A percentile compares a stretch with the other conserved stretches of the same genome.
Conservation (phyloP, 2,797 vertebrate species). For the Huso huso region DNA sequence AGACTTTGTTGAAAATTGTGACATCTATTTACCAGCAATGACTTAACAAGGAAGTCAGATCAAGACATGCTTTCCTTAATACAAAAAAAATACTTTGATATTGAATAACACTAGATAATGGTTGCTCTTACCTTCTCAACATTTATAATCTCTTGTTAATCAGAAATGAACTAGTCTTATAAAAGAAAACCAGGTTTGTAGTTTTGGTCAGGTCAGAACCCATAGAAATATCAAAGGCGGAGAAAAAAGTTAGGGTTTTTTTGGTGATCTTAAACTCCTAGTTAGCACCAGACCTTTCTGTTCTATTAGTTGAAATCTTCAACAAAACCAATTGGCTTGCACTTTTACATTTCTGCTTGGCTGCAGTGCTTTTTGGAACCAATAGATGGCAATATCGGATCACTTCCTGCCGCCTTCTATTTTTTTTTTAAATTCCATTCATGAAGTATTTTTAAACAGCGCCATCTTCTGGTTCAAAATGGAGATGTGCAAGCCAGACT, state of each 20-base stretch:
- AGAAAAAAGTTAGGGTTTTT: neutral
- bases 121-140: slow-evolving; percentile 75
- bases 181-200: neutral
- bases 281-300: slow-evolving; percentile 8
- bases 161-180: neutral
- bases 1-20: slow-evolving; percentile 16
- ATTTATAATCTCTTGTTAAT: neutral
- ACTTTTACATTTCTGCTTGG: slow-evolving; percentile 4
- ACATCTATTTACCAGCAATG: neutral
- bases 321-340: slow-evolving; percentile 3
- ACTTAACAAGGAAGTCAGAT: slow-evolving; percentile 15
- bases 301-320: neutral
- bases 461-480: slow-evolving; percentile 40
- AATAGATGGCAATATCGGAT: slow-evolving; percentile 54
- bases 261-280: slow-evolving; percentile 1
- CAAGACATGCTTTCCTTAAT: slow-evolving; percentile 25
- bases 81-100: slow-evolving; percentile 33
- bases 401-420: slow-evolving; percentile 12
- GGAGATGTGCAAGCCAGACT: slow-evolving; percentile 13
- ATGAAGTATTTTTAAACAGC: slow-evolving; percentile 28
- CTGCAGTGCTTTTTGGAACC: slow-evolving; percentile 24
- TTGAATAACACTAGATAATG: slow-evolving; percentile 78
- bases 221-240: too few species aligned
- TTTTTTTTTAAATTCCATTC: neutral
- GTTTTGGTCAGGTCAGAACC: neutral